A percentile compares a stretch with the other conserved stretches of the same genome.
Evolutionary conservation across 2,888 invertebrate species (phyloP).

Genomic region (Drosophila austrosaltans): DNA sequence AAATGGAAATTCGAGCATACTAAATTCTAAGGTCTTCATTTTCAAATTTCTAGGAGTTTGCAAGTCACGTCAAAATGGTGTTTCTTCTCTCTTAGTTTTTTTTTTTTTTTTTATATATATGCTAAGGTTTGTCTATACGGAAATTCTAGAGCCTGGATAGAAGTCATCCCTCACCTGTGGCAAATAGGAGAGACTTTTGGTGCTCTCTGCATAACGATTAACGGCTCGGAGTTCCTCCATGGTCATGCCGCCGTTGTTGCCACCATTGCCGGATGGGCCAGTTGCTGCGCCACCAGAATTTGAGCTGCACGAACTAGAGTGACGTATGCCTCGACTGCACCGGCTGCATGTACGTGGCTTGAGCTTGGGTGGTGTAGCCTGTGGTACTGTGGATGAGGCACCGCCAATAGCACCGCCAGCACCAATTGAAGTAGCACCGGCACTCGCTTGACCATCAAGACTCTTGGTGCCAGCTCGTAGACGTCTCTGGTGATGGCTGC

Average conservation of each 20-base stretch:
- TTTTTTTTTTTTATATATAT: constrained; percentile 21
- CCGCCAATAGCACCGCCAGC: neutral
- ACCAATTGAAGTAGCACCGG: constrained; percentile 13
- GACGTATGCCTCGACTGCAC: constrained; percentile 82
- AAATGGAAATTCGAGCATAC: constrained; percentile 37
- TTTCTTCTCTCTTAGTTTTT: constrained; percentile 21
- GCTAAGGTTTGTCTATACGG: constrained; percentile 72
- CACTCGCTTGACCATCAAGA: constrained; percentile 59
- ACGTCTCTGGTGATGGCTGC: constrained; percentile 78
- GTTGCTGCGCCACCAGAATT: constrained; percentile 84
- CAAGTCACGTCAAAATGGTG: constrained; percentile 30
- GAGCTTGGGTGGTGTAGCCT: constrained; percentile 41
- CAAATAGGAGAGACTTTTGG: constrained; percentile 94
- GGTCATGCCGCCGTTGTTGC: constrained; percentile 85
- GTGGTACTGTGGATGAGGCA: neutral
- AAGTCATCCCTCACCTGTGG: constrained; percentile 90
- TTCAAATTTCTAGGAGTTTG: constrained; percentile 4
- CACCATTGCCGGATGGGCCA: constrained; percentile 78
- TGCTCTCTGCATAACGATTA: constrained; percentile 95
- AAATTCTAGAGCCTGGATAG: constrained; percentile 83
- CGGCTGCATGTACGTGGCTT: constrained; percentile 79
- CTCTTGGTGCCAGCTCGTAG: constrained; percentile 76
- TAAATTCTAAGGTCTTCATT: constrained; percentile 31
- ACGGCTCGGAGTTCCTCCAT: constrained; percentile 93
- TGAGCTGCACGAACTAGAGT: constrained; percentile 86